Conservation (phyloP, 2,888 invertebrate genomes). For the Sphaerophoria taeniata region DNA sequence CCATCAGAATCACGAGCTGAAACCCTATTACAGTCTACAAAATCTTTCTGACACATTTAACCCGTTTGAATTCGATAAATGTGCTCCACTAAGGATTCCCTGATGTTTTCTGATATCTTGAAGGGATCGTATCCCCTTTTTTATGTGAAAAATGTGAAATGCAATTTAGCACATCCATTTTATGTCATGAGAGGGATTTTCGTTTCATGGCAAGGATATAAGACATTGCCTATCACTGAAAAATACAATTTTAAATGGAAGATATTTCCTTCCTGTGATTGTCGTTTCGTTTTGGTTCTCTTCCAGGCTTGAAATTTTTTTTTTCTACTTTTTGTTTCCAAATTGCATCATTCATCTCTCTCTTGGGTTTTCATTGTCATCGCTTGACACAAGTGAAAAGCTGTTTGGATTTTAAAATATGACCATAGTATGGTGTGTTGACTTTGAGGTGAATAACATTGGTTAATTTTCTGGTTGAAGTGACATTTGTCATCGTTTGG, state of each 20-base stretch:
- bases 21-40: background rate
- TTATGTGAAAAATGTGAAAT: constrained; percentile 63
- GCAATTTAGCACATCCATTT: constrained; percentile 51
- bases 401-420: constrained; percentile 27
- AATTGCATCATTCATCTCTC: constrained; percentile 24
- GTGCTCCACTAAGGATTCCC: background rate
- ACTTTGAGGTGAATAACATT: constrained; percentile 45
- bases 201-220: background rate
- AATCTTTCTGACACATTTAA: constrained; percentile 9
- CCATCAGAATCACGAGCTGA: background rate
- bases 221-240: constrained; percentile 5
- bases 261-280: constrained; percentile 3
- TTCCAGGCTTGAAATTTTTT: background rate
- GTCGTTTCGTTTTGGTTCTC: background rate
- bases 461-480: constrained; percentile 18
- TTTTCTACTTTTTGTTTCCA: background rate
- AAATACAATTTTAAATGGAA: constrained; percentile 26
- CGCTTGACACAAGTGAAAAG: constrained; percentile 48
- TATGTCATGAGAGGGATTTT: constrained; percentile 24
- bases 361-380: constrained; percentile 31
- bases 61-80: constrained; percentile 20
- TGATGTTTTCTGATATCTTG: constrained; percentile 24
- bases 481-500: background rate
- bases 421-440: constrained; percentile 40
- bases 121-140: constrained; percentile 14